Evolutionary conservation across 2,888 invertebrate species (phyloP).

Genomic region (Cremastinae sp.): DNA sequence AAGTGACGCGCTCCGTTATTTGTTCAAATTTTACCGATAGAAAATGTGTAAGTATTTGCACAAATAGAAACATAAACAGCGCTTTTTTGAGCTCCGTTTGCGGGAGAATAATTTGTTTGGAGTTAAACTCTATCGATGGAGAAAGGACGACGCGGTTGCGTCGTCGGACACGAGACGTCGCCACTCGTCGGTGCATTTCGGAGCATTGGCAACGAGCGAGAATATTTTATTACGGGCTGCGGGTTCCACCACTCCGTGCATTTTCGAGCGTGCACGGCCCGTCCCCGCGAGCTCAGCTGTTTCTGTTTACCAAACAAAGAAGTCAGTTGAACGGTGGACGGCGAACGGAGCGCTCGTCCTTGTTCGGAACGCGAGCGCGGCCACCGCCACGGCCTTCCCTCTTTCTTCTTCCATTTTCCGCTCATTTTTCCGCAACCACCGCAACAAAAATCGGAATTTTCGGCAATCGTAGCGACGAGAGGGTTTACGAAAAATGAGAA

Average conservation of each 20-base stretch:
- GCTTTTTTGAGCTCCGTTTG: too few relatives aligned
- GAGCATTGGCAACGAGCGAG: slow-evolving; percentile 46
- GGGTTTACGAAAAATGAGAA: slow-evolving; percentile 1
- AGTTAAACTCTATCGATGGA: background rate
- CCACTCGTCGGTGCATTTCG: slow-evolving; percentile 25
- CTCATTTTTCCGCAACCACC: background rate
- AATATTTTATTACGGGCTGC: slow-evolving; percentile 25
- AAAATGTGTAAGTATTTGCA: too few relatives aligned
- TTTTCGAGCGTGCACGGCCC: slow-evolving; percentile 26
- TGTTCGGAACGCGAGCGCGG: slow-evolving; percentile 48
- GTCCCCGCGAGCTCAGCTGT: slow-evolving; percentile 76
- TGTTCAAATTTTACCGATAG: too few relatives aligned
- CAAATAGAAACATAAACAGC: too few relatives aligned
- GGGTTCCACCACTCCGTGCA: slow-evolving; percentile 49
- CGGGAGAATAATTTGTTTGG: background rate
- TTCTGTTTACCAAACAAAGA: slow-evolving; percentile 80
- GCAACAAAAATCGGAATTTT: background rate
- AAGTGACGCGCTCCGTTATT: too few relatives aligned
- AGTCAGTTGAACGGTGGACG: slow-evolving; percentile 73
- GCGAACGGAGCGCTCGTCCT: slow-evolving; percentile 68
- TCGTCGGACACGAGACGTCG: slow-evolving; percentile 9
- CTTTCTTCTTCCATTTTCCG: background rate
- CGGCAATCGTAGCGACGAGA: background rate
- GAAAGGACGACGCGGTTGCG: too few relatives aligned
- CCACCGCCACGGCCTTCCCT: slow-evolving; percentile 16